Base-by-base conservation (phyloP, 2,797 vertebrate genomes). In the Carduelis carduelis region DNA sequence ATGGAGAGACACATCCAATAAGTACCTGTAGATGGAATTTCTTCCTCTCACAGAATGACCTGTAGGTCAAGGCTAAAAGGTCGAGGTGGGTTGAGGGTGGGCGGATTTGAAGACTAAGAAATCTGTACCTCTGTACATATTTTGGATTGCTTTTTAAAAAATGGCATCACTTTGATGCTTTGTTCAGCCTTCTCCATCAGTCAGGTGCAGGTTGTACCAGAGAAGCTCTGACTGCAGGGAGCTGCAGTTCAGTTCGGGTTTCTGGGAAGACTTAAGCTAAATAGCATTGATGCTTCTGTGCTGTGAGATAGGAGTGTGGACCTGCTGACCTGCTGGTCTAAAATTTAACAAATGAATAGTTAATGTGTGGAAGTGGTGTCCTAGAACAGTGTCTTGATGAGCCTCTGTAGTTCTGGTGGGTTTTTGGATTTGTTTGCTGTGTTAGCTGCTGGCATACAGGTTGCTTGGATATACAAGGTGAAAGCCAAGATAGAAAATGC, bases 371-470 rank as follows among this genome's bases (percentile, higher is more conserved):
- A 50, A 63, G 43, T 35, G 10, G 3, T 72, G n/a, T 60, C 55
- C 26, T 23, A 34, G 50, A 53, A 17, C 34, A n/a, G 30, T 50
- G 10, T 41, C 24, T 44, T 0, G 0, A 7, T 13, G 27, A 47
- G 9, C 12, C 5, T 44, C 16, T 35, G 12, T 60, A 30, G n/a
- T 27, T 87, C 39, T 8, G 27, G 19, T 79, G 10, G 6, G 1
- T 9, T 57, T 93, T 68, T 44, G 16, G n/a, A 15, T 6, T 46
- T 63, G 6, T 13, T 89, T 61, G n/a, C 41, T 74, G 9, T 88
- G 1, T 86, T 64, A 53, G 53, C 30, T 82, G 55, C 39, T 85
- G 56, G 5, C 43, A 8, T 37, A n/a, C 14, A 83, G 35, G 32
- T 74, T 69, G 32, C 23, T 69, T 55, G 26, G 18, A 30, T 57